Evolutionary conservation across 2,888 invertebrate species (phyloP), one percentile per base, ranked within the genome.

Genomic region (Ectemnius lituratus): DNA sequence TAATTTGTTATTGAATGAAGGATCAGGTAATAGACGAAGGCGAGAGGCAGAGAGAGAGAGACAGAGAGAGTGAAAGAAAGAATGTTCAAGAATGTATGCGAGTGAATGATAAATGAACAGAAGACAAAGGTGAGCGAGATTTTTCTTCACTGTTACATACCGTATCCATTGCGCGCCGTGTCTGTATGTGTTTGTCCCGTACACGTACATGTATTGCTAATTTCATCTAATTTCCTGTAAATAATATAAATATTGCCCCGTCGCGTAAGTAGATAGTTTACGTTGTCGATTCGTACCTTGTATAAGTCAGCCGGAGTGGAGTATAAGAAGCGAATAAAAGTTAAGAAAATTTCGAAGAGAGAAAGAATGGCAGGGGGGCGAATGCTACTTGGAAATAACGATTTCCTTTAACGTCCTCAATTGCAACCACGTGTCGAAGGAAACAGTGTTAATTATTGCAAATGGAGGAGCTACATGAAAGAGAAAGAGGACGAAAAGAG

Each of bases 171-270:
- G 61, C 57, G 49, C 62, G 64, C 64, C 71, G 68, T 69, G 70
- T 70, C 52, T 82, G 65, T 69, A 70, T 73, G 70, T 74, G 73
- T 76, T 62, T 80, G 70, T 64, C 70, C 62, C 49, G 63, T 60
- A 70, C 66, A 64, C 45, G 67, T 67, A 61, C 64, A 56, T 70
- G 27, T 78, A 78, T 70, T 70, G 70, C 76, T 79, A 75, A 76
- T 80, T 67, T 74, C 73, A 79, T 72, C 57, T 77, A 79, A 74
- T 79, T 84, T 78, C 82, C 77, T 88, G 86, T 88, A 87, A 82
- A 88, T 88, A 86, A 69, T 86, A 84, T 84, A 82, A 80, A 87
- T 85, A 85, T 78, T 79, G 77, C 57, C 75, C 76, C 64, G n/a
- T 65, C 74, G 80, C 75, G 75, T 67, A 72, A 76, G 58, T 62